Percentiles rank a stretch among this genome's conserved stretches.
Conservation (phyloP, 2,888 invertebrate species). For the Polylopha cassiicola region DNA sequence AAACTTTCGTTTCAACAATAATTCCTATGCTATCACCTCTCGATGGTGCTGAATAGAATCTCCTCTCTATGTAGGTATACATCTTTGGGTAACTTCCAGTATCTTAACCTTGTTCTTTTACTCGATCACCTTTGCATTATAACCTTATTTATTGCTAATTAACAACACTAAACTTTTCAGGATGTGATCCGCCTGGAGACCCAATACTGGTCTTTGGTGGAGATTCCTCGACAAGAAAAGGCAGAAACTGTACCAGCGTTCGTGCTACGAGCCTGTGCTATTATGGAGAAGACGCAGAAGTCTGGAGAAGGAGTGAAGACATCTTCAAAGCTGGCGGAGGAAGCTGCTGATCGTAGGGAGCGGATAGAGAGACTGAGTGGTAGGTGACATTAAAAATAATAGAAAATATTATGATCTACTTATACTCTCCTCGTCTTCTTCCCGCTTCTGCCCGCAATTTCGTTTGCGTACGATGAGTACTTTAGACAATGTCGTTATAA, state of each 20-base stretch:
- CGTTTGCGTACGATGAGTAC: too few species aligned
- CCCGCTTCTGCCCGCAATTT: too few species aligned
- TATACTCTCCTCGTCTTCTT: too few species aligned
- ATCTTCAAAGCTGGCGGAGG: slow-evolving; percentile 88
- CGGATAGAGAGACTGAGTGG: slow-evolving; percentile 92
- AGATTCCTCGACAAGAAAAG: slow-evolving; percentile 95
- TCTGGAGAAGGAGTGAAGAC: slow-evolving; percentile 93
- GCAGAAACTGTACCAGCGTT: slow-evolving; percentile 95
- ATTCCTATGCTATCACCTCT: too few species aligned
- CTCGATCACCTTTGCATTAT: neutral
- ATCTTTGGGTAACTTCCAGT: too few species aligned
- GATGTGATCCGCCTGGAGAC: slow-evolving; percentile 94
- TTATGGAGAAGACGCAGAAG: slow-evolving; percentile 94
- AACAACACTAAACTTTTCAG: too few species aligned
- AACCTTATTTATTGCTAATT: slow-evolving; percentile 1
- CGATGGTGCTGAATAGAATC: too few species aligned
- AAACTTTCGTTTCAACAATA: too few species aligned
- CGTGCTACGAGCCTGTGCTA: slow-evolving; percentile 92
- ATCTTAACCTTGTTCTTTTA: neutral
- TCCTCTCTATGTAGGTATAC: too few species aligned
- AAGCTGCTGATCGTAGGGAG: slow-evolving; percentile 89
- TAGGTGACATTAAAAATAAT: slow-evolving; percentile 60
- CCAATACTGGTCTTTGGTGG: slow-evolving; percentile 95
- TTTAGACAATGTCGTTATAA: too few species aligned
- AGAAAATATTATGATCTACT: too few species aligned